Percentiles rank a stretch among this genome's conserved stretches.
phyloP scores from a whole-genome alignment of 2,888 invertebrate genomes.

The Metopia argyrocephala region DNA sequence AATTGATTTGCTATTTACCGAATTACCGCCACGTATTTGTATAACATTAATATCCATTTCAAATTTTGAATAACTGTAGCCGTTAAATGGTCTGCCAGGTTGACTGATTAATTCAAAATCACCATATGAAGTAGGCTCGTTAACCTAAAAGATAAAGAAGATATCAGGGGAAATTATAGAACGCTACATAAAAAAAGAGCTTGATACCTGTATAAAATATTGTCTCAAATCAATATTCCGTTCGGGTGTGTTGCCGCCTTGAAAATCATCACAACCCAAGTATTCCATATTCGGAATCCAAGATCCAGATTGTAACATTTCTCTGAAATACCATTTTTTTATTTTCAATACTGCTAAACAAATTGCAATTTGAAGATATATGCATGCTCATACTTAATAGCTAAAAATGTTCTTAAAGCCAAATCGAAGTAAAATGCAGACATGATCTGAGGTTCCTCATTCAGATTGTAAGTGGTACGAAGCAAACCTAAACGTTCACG shows the following conservation, averaged over 20 bases:
- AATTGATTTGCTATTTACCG: slow-evolving; percentile 84
- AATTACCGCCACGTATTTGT: slow-evolving; percentile 85
- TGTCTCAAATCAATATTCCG: slow-evolving; percentile 85
- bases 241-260: slow-evolving; percentile 87
- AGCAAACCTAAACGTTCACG: slow-evolving; percentile 86
- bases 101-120: slow-evolving; percentile 82
- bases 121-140: slow-evolving; percentile 85
- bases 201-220: slow-evolving; percentile 83
- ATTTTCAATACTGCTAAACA: neutral
- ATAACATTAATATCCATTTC: slow-evolving; percentile 85
- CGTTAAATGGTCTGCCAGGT: slow-evolving; percentile 82
- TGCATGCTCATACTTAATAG: slow-evolving; percentile 82
- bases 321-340: slow-evolving; percentile 78
- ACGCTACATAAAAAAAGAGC: neutral
- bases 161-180: slow-evolving; percentile 1
- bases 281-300: slow-evolving; percentile 87
- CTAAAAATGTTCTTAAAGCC: slow-evolving; percentile 84
- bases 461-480: slow-evolving; percentile 85
- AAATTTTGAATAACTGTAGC: slow-evolving; percentile 87
- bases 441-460: slow-evolving; percentile 85
- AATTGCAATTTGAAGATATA: neutral
- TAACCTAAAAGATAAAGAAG: slow-evolving; percentile 79
- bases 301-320: slow-evolving; percentile 84
- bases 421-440: slow-evolving; percentile 94
- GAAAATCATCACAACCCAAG: slow-evolving; percentile 88